Conservation (phyloP, 2,797 vertebrate species). For the Microchirus variegatus region DNA sequence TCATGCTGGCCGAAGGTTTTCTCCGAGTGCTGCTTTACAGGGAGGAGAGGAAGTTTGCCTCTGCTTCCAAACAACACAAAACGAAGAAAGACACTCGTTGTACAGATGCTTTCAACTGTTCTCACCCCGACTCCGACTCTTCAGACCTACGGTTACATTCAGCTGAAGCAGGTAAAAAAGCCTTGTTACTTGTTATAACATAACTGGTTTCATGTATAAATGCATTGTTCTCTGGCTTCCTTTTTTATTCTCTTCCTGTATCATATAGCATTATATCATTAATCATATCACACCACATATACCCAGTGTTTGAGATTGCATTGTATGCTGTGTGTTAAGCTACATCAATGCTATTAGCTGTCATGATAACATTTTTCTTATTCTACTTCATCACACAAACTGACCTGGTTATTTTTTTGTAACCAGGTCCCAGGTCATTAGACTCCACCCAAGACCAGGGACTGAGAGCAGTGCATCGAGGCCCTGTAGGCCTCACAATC, state of each 20-base stretch:
- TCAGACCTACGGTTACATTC: constrained; percentile 1
- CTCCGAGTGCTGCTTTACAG: constrained; percentile 61
- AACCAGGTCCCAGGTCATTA: constrained; percentile 44
- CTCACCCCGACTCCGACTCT: neutral
- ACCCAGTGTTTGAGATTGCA: neutral
- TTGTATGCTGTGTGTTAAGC: neutral
- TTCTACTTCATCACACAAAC: too few relatives aligned
- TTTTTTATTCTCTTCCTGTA: constrained; percentile 10
- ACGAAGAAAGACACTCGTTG: neutral
- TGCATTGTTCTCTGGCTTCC: neutral
- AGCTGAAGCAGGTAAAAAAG: constrained; percentile 51
- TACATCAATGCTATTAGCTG: neutral
- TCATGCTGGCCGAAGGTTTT: constrained; percentile 74
- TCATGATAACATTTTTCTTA: too few relatives aligned
- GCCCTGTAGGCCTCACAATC: constrained; percentile 46
- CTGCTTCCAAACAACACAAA: constrained; percentile 22
- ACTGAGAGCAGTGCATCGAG: constrained; percentile 16
- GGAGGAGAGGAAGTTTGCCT: constrained; percentile 47
- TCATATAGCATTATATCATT: neutral
- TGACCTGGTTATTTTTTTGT: constrained; percentile 16
- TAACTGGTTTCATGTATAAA: neutral
- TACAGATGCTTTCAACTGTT: neutral
- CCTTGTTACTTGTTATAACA: neutral
- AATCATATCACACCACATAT: neutral
- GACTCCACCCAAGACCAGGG: constrained; percentile 4